phyloP scores from a whole-genome alignment of 2,797 vertebrate genomes.

The Threskiornis aethiopicus region DNA sequence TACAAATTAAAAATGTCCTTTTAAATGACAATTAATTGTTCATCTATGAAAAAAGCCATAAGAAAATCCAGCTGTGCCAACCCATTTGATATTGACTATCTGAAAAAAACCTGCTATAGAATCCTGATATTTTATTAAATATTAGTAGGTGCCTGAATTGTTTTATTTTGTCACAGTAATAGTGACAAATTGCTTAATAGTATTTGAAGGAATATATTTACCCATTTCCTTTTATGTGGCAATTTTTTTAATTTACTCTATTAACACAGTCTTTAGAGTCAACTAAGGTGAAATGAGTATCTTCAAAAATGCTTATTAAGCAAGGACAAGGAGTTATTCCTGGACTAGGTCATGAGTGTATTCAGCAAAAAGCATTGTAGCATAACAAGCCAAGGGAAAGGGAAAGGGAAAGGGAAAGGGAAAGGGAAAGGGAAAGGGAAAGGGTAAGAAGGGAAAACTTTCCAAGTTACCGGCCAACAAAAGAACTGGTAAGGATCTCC shows the following conservation, averaged over 20 bases:
- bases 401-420: neutral
- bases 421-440: too few species aligned
- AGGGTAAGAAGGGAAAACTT: neutral
- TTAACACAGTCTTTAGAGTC: neutral
- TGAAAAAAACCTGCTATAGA: neutral
- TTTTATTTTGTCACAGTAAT: neutral
- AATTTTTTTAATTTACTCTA: neutral
- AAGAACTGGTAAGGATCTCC: neutral
- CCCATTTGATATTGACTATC: neutral
- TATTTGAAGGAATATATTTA: neutral
- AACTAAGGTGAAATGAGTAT: neutral
- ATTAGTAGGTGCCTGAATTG: neutral
- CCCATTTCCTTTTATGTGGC: neutral
- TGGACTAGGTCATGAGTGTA: neutral
- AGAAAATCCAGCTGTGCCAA: neutral
- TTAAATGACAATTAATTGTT: neutral
- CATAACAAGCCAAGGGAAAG: neutral
- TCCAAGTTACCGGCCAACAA: neutral
- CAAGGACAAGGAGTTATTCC: neutral
- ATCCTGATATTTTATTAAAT: neutral
- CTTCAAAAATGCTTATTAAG: neutral
- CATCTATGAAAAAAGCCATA: neutral
- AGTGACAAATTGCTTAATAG: neutral
- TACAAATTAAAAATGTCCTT: neutral
- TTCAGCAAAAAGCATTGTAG: neutral